Conservation (phyloP, 2,888 invertebrate genomes). For the Lysandra bellargus region DNA sequence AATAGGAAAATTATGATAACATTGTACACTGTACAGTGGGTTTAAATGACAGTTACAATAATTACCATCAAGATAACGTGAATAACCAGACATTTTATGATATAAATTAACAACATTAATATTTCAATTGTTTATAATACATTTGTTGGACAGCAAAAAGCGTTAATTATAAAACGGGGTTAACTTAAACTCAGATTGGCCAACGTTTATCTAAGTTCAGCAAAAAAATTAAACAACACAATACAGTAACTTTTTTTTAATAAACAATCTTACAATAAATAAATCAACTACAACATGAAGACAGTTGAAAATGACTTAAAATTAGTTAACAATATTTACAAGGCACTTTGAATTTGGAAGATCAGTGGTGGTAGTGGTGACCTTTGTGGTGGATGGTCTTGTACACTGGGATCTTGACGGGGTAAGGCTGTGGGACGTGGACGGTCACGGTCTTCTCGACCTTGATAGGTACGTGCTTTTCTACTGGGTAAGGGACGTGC, state of each 20-base stretch:
- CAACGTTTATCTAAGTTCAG: neutral
- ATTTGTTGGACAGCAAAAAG: neutral
- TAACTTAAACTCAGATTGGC: neutral
- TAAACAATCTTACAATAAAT: slow-evolving; percentile 70
- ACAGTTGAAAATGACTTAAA: slow-evolving; percentile 81
- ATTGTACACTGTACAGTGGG: neutral
- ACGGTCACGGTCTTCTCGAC: slow-evolving; percentile 88
- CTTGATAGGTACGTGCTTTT: slow-evolving; percentile 86
- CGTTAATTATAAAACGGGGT: neutral
- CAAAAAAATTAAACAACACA: neutral
- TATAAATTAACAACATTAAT: neutral
- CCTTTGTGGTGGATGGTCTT: slow-evolving; percentile 81
- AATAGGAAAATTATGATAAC: neutral
- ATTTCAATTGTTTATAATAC: neutral
- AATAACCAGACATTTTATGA: neutral
- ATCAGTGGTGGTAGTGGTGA: slow-evolving; percentile 56
- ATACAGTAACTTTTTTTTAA: slow-evolving; percentile 35
- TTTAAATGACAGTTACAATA: neutral
- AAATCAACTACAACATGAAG: slow-evolving; percentile 79
- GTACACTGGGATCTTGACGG: slow-evolving; percentile 85
- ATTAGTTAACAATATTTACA: slow-evolving; percentile 76
- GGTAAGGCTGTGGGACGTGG: slow-evolving; percentile 88
- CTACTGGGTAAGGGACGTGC: slow-evolving; percentile 85
- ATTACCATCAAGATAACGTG: neutral
- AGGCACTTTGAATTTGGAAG: slow-evolving; percentile 49